Evolutionary conservation across 2,888 invertebrate genomes (phyloP).

Genomic region (Mactromeris polynyma): DNA sequence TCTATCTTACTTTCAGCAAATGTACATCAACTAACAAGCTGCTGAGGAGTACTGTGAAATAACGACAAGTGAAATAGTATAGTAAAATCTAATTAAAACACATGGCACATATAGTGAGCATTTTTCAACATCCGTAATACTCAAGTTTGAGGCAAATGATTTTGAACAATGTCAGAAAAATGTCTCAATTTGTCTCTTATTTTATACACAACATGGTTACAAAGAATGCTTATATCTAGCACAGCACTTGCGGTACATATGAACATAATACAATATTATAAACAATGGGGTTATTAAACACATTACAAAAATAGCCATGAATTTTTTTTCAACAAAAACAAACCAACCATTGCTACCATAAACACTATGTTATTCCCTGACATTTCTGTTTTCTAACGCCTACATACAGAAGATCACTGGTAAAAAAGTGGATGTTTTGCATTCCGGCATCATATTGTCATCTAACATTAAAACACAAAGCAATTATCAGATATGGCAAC

Average conservation of each 20-base stretch:
- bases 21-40: background rate
- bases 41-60: background rate
- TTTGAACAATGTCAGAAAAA: slow-evolving; percentile 5
- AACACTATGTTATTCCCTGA: slow-evolving; percentile 2
- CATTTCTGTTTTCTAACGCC: background rate
- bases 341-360: background rate
- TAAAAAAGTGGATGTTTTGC: slow-evolving; percentile 5
- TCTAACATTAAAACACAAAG: background rate
- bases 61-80: background rate
- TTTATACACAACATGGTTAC: background rate
- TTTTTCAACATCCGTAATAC: background rate
- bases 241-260: slow-evolving; percentile 13
- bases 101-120: slow-evolving; percentile 16
- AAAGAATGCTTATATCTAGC: slow-evolving; percentile 11
- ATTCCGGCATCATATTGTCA: background rate
- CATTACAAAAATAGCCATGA: slow-evolving; percentile 15
- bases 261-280: background rate
- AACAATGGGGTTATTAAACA: background rate
- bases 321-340: slow-evolving; percentile 17
- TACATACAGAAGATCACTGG: slow-evolving; percentile 9
- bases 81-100: background rate
- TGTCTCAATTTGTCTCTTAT: background rate
- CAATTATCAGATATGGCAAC: background rate
- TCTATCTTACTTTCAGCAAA: no score
- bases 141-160: background rate